Conservation (phyloP, 1,140 invertebrate genomes). For the Caenorhabditis briggsae region DNA sequence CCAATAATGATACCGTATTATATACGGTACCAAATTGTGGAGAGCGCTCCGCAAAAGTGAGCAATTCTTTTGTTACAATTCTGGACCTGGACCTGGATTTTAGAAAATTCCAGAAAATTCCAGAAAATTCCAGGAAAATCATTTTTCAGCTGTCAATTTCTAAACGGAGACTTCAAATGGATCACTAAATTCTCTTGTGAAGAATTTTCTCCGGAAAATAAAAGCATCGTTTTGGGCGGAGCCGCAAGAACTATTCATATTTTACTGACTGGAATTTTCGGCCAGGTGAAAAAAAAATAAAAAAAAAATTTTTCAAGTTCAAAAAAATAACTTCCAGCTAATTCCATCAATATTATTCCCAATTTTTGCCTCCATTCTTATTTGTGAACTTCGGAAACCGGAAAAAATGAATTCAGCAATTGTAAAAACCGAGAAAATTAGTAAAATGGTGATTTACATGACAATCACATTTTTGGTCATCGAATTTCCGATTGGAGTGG, state of each 20-base stretch:
- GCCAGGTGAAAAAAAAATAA: not conserved
- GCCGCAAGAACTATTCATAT: not conserved
- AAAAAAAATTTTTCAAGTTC: no score
- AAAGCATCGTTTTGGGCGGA: not conserved
- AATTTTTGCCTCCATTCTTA: not conserved
- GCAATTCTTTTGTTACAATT: not conserved
- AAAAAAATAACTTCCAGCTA: not conserved
- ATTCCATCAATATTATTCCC: not conserved
- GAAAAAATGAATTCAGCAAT: not conserved
- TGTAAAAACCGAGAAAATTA: conserved; percentile 9
- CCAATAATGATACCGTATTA: not conserved
- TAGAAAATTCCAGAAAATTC: no score
- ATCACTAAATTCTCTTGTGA: not conserved
- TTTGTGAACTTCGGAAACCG: not conserved
- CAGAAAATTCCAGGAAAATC: no score
- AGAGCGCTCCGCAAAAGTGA: not conserved
- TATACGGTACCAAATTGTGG: not conserved
- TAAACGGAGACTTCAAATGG: not conserved
- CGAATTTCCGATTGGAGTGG: conserved; percentile 5
- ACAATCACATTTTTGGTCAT: conserved; percentile 10
- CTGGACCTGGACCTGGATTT: no score
- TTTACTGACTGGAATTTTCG: not conserved
- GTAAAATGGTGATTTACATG: conserved; percentile 21
- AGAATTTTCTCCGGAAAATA: not conserved
- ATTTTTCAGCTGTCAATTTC: not conserved